phyloP scores from a whole-genome alignment of 2,797 vertebrate genomes.

The Sebastes melanostomus region DNA sequence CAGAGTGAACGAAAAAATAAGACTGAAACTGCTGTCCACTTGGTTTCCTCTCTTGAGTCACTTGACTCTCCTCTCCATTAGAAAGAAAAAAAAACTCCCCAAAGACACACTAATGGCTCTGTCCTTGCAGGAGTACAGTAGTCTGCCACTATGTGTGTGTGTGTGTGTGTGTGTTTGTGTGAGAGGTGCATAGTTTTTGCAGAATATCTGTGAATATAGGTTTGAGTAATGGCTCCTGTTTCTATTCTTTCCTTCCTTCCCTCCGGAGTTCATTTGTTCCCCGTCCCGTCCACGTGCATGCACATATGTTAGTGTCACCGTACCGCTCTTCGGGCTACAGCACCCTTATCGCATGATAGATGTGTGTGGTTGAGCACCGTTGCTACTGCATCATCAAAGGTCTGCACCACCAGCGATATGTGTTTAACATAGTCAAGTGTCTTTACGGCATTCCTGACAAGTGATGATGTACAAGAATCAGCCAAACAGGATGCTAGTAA shows the following conservation, averaged over 20 bases:
- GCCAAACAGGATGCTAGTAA: slow-evolving; percentile 48
- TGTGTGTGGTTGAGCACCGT: slow-evolving; percentile 3
- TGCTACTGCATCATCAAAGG: slow-evolving; percentile 1
- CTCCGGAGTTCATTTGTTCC: slow-evolving; percentile 61
- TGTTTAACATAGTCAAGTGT: slow-evolving; percentile 15
- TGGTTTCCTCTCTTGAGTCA: slow-evolving; percentile 47
- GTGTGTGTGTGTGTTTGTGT: background rate
- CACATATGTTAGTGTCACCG: slow-evolving; percentile 59
- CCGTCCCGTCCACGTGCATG: slow-evolving; percentile 40
- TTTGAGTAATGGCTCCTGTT: slow-evolving; percentile 60
- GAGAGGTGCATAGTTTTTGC: slow-evolving; percentile 10
- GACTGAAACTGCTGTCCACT: slow-evolving; percentile 28
- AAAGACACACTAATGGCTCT: slow-evolving; percentile 65
- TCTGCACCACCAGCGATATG: background rate
- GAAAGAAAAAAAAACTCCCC: slow-evolving; percentile 57
- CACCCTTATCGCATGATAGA: slow-evolving; percentile 28
- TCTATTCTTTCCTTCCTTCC: slow-evolving; percentile 65
- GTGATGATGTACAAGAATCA: slow-evolving; percentile 17
- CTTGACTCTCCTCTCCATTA: slow-evolving; percentile 63
- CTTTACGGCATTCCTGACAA: slow-evolving; percentile 52
- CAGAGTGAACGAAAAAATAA: background rate
- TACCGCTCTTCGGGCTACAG: slow-evolving; percentile 25
- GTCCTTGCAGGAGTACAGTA: slow-evolving; percentile 24
- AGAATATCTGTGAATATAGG: slow-evolving; percentile 39
- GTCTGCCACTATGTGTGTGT: background rate